Base-by-base conservation (phyloP, 1,140 invertebrate genomes). In the Cydia fagiglandana region DNA sequence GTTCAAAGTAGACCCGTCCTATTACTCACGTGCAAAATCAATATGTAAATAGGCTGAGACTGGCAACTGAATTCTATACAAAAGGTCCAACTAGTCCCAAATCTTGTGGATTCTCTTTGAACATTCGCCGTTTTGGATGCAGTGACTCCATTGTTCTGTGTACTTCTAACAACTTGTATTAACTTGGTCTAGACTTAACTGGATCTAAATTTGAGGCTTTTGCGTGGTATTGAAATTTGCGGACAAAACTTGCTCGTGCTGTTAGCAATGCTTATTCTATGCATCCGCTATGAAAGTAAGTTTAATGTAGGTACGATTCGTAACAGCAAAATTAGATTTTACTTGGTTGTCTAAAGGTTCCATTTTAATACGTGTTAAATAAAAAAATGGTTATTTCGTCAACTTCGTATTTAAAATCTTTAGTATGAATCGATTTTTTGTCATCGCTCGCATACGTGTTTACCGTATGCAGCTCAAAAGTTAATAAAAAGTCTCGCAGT, bases 151-250 rank as follows among this genome's bases (percentile, higher is more conserved):
- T 70, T 70, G 66, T 70, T 45, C 66, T 38, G 64, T 70, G n/a
- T 70, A 10, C 38, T 38, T 17, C n/a, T 70, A 82, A 82, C 82
- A 83, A 85, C 80, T 86, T 84, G 81, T 79, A 78, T 77, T 78
- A 86, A 88, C 83, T 87, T 87, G 79, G 83, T 82, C 82, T 76
- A 77, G 84, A 85, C 84, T 86, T 87, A 87, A 86, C 85, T 86
- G 81, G 84, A 86, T 76, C 82, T 85, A 85, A 92, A 91, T 89
- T 91, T 91, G 88, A 88, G 87, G 88, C 88, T 84, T 92, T 85
- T 86, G 88, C 85, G 84, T 86, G 84, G 86, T 88, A 91, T 91
- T 90, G 87, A 90, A 90, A 91, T 92, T 92, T 91, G 91, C 88
- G 85, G 85, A 82, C 81, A 78, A 82, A 91, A 91, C 78, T 91